Evolutionary conservation across 2,888 invertebrate genomes (phyloP), one percentile per base, ranked within the genome.

Genomic region (Tenthredo amoena): DNA sequence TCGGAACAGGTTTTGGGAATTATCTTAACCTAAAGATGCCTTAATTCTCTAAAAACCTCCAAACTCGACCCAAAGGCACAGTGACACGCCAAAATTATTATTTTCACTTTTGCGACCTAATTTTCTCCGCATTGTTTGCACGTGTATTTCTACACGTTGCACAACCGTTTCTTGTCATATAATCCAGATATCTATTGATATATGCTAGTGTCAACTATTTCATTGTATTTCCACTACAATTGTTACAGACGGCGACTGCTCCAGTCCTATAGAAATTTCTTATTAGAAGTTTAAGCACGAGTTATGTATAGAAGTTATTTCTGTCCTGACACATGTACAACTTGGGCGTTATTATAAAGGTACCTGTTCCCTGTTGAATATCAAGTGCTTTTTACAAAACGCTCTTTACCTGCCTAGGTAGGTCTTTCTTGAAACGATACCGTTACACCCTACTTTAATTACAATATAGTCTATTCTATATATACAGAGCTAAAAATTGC

Each of bases 361-460:
- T 72, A 72, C 40, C 7, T 77, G 31, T 55, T 55, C 77, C 34
- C 77, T 40, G 40, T 62, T 62, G 81, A 81, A 81, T 81, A 62
- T 40, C 81, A 81, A 81, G 40, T 81, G 5, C 21, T 37, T 79
- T 21, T 58, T 21, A 47, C 47, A 43, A 40, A 21, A 40, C 26
- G n/a, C 4, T 9, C 12, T n/a, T 7, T 58, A 37, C 18, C 15
- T 37, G 18, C 9, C 0, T 37, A 34, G 18, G 21, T 62, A 40
- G 5, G 58, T 58, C 55, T 6, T 34, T 77, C 31, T 26, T 55
- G 1, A 77, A 12, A 15, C 50, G n/a, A 77, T 34, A 55, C 77
- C 77, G 77, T 77, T 77, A 55, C 55, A 77, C 77, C 77, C 77
- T 77, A 77, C 77, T 77, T 77, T n/a, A 77, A 77, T 77, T 55